phyloP scores from a whole-genome alignment of 2,797 vertebrate species.

The Cossypha polioptera region DNA sequence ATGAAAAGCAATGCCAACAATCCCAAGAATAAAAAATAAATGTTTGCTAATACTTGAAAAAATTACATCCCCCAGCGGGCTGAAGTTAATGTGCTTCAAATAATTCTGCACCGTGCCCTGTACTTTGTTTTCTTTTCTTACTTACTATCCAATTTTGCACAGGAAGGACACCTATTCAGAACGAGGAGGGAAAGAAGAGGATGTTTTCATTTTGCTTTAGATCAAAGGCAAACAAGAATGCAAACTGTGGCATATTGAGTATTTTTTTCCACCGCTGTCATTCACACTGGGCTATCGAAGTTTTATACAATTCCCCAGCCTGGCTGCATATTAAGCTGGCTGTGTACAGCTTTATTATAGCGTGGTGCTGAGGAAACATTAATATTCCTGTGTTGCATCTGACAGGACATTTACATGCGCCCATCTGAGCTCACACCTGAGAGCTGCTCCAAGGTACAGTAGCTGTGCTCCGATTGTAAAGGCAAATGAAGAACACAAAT shows the following conservation, averaged over 20 bases:
- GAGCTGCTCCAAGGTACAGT: conserved; percentile 82
- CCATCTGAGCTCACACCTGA: conserved; percentile 86
- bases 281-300: conserved; percentile 74
- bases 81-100: conserved; percentile 61
- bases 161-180: conserved; percentile 13
- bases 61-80: conserved; percentile 51
- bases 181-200: conserved; percentile 1
- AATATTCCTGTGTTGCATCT: conserved; percentile 79
- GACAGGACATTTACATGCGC: conserved; percentile 84
- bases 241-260: conserved; percentile 64
- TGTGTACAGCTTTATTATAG: conserved; percentile 82
- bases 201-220: conserved; percentile 69
- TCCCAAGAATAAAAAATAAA: neutral
- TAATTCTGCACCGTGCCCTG: conserved; percentile 19
- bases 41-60: neutral
- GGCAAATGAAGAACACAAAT: conserved; percentile 87
- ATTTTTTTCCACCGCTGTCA: conserved; percentile 69
- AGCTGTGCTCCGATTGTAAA: conserved; percentile 80
- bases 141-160: neutral
- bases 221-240: conserved; percentile 71
- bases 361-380: conserved; percentile 73
- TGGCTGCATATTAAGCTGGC: conserved; percentile 76
- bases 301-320: conserved; percentile 79
- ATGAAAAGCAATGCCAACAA: conserved; percentile 24
- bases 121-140: conserved; percentile 1